Base-by-base conservation (phyloP, 2,113 vertebrate genomes). In the Myxocyprinus asiaticus region DNA sequence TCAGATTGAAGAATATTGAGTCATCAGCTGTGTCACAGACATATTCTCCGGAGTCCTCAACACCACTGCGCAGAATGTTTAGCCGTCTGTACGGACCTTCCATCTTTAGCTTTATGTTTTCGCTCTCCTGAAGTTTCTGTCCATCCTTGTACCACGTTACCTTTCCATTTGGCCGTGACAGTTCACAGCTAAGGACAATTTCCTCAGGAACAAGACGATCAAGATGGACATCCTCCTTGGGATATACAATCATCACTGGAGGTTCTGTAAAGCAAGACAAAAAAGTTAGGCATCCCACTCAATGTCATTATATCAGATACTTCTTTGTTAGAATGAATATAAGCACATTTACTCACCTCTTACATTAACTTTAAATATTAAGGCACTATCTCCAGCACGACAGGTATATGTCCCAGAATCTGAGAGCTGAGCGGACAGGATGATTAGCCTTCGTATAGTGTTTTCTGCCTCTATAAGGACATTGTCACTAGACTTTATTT, bases 111-210 rank as follows among this genome's bases (percentile, higher is more conserved):
- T 93, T 85, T 62, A 96, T 86, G 47, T 78, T 91, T 83, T 95
- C 87, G 0, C 87, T 92, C 33, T 84, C 92, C 73, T 95, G 92
- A 44, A 97, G 88, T 85, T 97, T 95, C 78, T 95, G 88, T 3
- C 95, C 94, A 0, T 98, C 95, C 86, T 96, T 97, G 89, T 93
- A 96, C 98, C 98, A 99, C 76, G 0, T 77, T 68, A 96, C 96
- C 0, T 77, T 81, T 7, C 90, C 93, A 0, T 87, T 94, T 0
- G 81, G 81, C 3, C 88, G 89, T 63, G 96, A 97, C 44, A 99
- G 87, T 85, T 96, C 93, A 65, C 97, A 99, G 86, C 93, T 94
- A 67, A 99, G 87, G 66, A 95, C 92, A 83, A 98, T 94, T 10
- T 93, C 92, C 7, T 96, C 95, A 0, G 94, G 91, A 0, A 91